Evolutionary conservation across 2,113 vertebrate species (phyloP), one percentile per base, ranked within the genome.

Genomic region (Morone saxatilis): DNA sequence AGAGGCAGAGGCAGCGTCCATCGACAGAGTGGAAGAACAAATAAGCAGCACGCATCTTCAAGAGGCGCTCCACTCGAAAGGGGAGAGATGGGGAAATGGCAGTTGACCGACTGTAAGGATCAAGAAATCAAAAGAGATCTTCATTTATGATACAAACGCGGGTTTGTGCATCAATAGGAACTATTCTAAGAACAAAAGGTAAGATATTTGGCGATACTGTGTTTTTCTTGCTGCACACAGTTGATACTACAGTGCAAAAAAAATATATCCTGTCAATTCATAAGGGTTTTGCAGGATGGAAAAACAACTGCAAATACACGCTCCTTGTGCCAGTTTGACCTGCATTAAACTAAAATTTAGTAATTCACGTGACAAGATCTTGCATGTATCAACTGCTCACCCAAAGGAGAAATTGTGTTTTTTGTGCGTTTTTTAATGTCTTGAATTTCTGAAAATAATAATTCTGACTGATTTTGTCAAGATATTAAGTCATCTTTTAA

Each of bases 61-160:
- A 56, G 83, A 89, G 85, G 84, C 74, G 86, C 89, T 89, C 85
- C 83, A 43, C 67, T 85, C 78, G 62, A 72, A 59, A 80, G 53
- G 79, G 87, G 93, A 85, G 88, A 85, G 88, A 95, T 95, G 95
- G 94, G 71, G 88, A 86, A 84, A 93, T 91, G 92, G 94, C 89
- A 91, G 63, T 63, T 77, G 59, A 86, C 43, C 80, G 68, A 82
- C 84, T 91, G 73, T 89, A 81, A 86, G 92, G 86, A 81, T 62
- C 83, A 80, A 79, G 81, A 85, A 90, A 86, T 78, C 67, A 69
- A 72, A 68, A 63, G 43, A 86, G 68, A 71, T 85, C 86, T 83
- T 71, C 78, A 78, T 92, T 90, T 93, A 93, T 94, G 93, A 94
- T 87, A 89, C 84, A 59, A 74, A 81, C 20, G 59, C 20, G 20